phyloP scores from a whole-genome alignment of 1,140 invertebrate species.

The Cephus cinctus region DNA sequence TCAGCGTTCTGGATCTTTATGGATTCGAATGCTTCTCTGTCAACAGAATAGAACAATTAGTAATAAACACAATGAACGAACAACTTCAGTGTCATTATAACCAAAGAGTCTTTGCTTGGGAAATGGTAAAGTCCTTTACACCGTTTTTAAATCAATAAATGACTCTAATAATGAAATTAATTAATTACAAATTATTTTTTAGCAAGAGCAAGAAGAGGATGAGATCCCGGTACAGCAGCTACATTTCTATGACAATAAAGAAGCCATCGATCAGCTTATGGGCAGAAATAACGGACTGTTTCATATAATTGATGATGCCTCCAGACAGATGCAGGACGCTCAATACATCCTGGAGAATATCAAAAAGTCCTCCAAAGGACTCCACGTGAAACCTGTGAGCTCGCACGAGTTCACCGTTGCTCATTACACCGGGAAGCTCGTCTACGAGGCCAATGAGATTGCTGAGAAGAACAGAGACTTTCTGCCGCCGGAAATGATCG shows the following conservation, averaged over 20 bases:
- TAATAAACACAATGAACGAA: slow-evolving; percentile 86
- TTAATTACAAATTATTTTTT: slow-evolving; percentile 12
- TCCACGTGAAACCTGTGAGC: slow-evolving; percentile 62
- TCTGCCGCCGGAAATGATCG: slow-evolving; percentile 81
- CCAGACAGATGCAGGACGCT: slow-evolving; percentile 62
- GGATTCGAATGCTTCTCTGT: slow-evolving; percentile 88
- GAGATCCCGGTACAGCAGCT: slow-evolving; percentile 70
- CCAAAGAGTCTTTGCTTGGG: slow-evolving; percentile 84
- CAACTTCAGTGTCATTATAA: slow-evolving; percentile 88
- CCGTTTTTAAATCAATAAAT: slow-evolving; percentile 5
- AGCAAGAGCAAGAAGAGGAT: slow-evolving; percentile 78
- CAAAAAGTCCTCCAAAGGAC: slow-evolving; percentile 31
- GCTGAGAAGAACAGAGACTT: slow-evolving; percentile 87
- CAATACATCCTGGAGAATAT: slow-evolving; percentile 62
- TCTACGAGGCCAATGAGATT: slow-evolving; percentile 79
- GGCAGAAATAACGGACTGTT: slow-evolving; percentile 82
- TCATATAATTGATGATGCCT: slow-evolving; percentile 86
- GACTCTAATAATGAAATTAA: background rate
- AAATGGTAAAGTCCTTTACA: slow-evolving; percentile 62
- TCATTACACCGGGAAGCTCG: slow-evolving; percentile 81
- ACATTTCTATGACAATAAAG: slow-evolving; percentile 85
- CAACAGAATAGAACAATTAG: slow-evolving; percentile 83
- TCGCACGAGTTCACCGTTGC: slow-evolving; percentile 74
- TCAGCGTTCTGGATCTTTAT: slow-evolving; percentile 82
- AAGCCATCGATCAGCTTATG: slow-evolving; percentile 82